Percentiles rank a stretch among this genome's conserved stretches.
Evolutionary conservation across 2,888 invertebrate genomes (phyloP).

Genomic region (Nebria salina): DNA sequence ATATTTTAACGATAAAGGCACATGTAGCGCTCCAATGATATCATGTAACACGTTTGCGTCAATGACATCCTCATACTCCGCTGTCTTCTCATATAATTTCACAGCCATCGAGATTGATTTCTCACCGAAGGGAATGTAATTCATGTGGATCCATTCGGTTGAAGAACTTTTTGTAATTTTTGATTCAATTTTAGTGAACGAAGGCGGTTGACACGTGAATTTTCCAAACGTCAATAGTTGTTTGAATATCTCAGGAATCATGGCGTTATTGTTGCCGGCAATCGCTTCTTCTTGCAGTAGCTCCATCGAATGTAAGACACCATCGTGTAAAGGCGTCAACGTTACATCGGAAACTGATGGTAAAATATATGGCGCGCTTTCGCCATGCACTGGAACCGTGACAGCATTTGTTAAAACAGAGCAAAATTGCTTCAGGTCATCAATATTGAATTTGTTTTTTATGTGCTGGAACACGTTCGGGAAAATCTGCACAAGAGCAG

Average conservation of each 20-base stretch:
- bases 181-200: conserved; percentile 66
- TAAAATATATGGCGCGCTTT: conserved; percentile 83
- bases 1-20: conserved; percentile 83
- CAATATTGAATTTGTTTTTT: conserved; percentile 68
- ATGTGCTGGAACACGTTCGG: conserved; percentile 94
- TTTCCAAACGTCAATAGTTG: conserved; percentile 74
- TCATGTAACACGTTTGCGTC: conserved; percentile 77
- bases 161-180: conserved; percentile 63
- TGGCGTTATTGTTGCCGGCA: conserved; percentile 66
- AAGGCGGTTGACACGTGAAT: conserved; percentile 76
- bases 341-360: conserved; percentile 82
- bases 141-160: conserved; percentile 81
- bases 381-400: conserved; percentile 82
- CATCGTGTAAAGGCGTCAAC: conserved; percentile 84
- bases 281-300: conserved; percentile 82
- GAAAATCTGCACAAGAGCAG: conserved; percentile 94
- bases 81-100: conserved; percentile 78
- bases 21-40: conserved; percentile 71
- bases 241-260: conserved; percentile 75
- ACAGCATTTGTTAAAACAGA: conserved; percentile 79
- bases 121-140: conserved; percentile 88
- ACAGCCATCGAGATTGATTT: conserved; percentile 79
- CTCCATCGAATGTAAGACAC: conserved; percentile 86
- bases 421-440: conserved; percentile 84
- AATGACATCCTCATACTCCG: conserved; percentile 76